Percentiles rank a stretch among this genome's conserved stretches.
Conservation (phyloP, 2,888 invertebrate genomes). For the Brachyopa scutellaris region DNA sequence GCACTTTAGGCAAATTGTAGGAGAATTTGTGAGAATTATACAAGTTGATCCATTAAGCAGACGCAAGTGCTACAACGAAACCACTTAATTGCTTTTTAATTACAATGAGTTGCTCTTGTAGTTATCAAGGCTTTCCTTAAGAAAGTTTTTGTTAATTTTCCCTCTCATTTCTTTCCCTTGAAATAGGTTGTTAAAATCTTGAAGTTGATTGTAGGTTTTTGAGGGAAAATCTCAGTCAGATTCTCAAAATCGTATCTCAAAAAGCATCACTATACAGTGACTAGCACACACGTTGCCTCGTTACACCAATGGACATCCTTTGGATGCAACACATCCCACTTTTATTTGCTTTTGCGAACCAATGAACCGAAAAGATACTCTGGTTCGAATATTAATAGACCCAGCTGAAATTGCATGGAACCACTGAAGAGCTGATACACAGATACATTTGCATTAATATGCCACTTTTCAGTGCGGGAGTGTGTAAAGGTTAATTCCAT, state of each 20-base stretch:
- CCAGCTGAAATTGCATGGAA: no score
- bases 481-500: no score
- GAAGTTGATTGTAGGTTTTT: no score
- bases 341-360: background rate
- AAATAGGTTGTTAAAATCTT: no score
- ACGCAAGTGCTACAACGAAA: slow-evolving; percentile 31
- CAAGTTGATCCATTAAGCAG: slow-evolving; percentile 48
- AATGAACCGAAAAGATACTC: slow-evolving; percentile 18
- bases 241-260: no score
- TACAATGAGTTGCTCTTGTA: slow-evolving; percentile 26
- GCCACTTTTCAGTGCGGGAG: background rate
- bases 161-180: no score
- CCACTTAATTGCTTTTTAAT: slow-evolving; percentile 53
- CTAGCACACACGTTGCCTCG: no score
- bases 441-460: background rate
- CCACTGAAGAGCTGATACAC: background rate
- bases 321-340: background rate
- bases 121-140: no score
- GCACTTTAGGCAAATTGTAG: slow-evolving; percentile 29
- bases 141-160: no score
- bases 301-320: background rate
- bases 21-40: slow-evolving; percentile 27
- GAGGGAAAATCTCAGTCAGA: no score
- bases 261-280: no score
- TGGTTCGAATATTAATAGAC: no score